Evolutionary conservation across 2,113 vertebrate genomes (phyloP), one percentile per base, ranked within the genome.

Genomic region (Syngnathus typhle): DNA sequence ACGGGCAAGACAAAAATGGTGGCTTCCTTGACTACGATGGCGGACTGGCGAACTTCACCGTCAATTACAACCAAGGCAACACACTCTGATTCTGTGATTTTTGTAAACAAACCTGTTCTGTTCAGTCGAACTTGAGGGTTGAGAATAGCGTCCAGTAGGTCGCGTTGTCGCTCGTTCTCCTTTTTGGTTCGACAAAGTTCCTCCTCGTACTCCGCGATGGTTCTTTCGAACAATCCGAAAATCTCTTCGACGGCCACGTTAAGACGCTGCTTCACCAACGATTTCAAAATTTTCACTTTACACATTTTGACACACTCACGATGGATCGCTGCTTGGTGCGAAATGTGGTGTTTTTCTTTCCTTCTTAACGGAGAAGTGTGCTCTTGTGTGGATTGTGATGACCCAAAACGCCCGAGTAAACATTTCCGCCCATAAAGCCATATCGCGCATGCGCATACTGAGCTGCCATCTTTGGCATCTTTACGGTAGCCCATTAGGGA

Each of bases 181-280:
- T 62, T 41, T 44, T 62, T 62, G 21, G 21, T 62, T 44, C 60
- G 60, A 16, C 19, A 62, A 27, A 62, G 60, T 62, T 62, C 60
- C 21, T 44, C 60, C 11, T 62, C 60, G 60, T 62, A 62, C 21
- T 62, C 60, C 7, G 39, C 39, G 5, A 62, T 44, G 60, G 60
- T 44, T 62, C 39, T 62, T 62, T 62, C 60, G 41, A 62, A 62
- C 41, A 62, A 3, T 27, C 41, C 60, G 21, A 62, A 62, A 21
- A 62, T 62, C 12, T 62, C 60, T 16, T 62, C 60, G 21, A 62
- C 41, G n/a, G 60, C 60, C 12, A 43, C 39, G 12, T 62, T 62
- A 27, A 62, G 37, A 27, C 60, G 60, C 41, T 62, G 60, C 41
- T 23, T 27, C n/a, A 62, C 60, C 60, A 62, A 16, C n/a, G 60